Percentiles rank a stretch among this genome's conserved stretches.
Evolutionary conservation across 2,888 invertebrate genomes (phyloP).

Genomic region (Deilephila elpenor): DNA sequence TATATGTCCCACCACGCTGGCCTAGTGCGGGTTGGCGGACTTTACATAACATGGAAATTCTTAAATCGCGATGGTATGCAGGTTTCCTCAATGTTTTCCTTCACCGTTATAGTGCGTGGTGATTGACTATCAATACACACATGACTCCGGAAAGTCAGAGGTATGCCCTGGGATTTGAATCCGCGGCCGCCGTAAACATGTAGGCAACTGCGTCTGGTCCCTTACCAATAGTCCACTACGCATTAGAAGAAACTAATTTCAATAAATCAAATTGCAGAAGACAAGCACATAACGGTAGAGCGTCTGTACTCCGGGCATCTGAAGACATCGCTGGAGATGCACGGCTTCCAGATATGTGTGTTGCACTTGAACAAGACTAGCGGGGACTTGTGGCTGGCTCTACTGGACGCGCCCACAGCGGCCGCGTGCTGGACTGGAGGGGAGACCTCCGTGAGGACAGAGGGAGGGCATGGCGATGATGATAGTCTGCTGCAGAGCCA

Average conservation of each 20-base stretch:
- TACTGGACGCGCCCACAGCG: constrained; percentile 84
- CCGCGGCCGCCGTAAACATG: no score
- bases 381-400: constrained; percentile 77
- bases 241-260: neutral
- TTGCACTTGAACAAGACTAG: constrained; percentile 79
- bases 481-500: constrained; percentile 57
- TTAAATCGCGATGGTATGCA: no score
- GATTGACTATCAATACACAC: no score
- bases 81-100: no score
- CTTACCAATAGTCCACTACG: no score
- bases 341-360: constrained; percentile 90
- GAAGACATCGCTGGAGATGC: constrained; percentile 91
- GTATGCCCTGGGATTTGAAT: no score
- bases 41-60: no score
- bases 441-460: constrained; percentile 63
- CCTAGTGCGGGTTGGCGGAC: no score
- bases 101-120: no score
- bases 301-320: constrained; percentile 85
- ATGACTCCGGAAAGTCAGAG: no score
- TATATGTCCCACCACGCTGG: no score
- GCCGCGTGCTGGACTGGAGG: constrained; percentile 86
- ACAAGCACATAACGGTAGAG: constrained; percentile 72
- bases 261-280: constrained; percentile 57
- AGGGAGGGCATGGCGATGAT: constrained; percentile 59
- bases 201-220: no score